Percentiles rank a stretch among this genome's conserved stretches.
phyloP scores from a whole-genome alignment of 2,113 vertebrate species.

The Peucedramus taeniatus region DNA sequence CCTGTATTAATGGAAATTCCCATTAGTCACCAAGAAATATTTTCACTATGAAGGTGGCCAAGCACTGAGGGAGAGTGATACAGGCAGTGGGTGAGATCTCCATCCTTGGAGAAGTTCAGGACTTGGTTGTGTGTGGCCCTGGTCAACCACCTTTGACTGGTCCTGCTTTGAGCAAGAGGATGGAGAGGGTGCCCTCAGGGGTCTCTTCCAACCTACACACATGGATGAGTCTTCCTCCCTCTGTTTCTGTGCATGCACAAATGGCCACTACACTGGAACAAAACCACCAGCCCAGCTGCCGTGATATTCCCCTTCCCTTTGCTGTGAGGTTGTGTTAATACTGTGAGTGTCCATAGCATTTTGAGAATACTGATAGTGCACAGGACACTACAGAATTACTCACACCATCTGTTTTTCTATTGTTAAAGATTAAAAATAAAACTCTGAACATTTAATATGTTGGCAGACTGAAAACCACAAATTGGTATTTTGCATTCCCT shows the following conservation, averaged over 20 bases:
- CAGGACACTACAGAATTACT: neutral
- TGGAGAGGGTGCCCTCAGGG: neutral
- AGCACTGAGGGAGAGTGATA: neutral
- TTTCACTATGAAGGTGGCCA: neutral
- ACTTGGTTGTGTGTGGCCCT: neutral
- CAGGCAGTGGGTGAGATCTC: neutral
- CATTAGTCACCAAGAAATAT: neutral
- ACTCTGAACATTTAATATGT: neutral
- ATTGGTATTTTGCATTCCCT: neutral
- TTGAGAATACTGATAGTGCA: neutral
- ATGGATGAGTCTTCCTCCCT: neutral
- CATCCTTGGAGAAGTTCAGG: neutral
- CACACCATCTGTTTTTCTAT: constrained; percentile 38
- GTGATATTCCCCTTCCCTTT: neutral
- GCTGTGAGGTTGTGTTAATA: neutral
- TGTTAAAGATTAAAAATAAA: constrained; percentile 33
- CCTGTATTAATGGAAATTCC: neutral
- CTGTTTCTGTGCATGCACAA: neutral
- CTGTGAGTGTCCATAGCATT: neutral
- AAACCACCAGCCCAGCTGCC: neutral
- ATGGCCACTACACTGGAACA: neutral
- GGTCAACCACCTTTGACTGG: neutral
- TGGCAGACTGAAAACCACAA: constrained; percentile 2
- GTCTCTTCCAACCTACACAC: neutral
- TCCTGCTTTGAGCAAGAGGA: neutral